These are phyloP conservation scores for honey bee (Apis mellifera) DNA, from an alignment of 1,140 invertebrate species.

Conservation along the genomic window Amel_HAv3.1 CM009935.2:9595501-9596000, in stretches of 20 bases:
- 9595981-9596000: neutral
- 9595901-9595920: slow-evolving; percentile 11
- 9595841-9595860: neutral
- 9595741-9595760: neutral
- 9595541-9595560: slow-evolving; percentile 32
- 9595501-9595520: slow-evolving; percentile 44
- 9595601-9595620: neutral
- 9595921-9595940: neutral
- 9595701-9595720: too few species aligned
- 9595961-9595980: slow-evolving; percentile 7
- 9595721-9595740: neutral
- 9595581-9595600: slow-evolving; percentile 1
- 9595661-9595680: neutral
- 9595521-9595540: slow-evolving; percentile 47
- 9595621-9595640: neutral
- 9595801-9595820: neutral
- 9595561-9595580: slow-evolving; percentile 11
- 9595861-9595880: neutral
- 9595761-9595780: neutral
- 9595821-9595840: neutral
- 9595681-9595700: neutral
- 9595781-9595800: neutral
- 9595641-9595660: neutral
- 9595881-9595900: slow-evolving; percentile 11
- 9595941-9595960: neutral